Evolutionary conservation across 2,797 vertebrate genomes (phyloP), one percentile per base, ranked within the genome.

Genomic region (Microctenopoma steveboyesi): DNA sequence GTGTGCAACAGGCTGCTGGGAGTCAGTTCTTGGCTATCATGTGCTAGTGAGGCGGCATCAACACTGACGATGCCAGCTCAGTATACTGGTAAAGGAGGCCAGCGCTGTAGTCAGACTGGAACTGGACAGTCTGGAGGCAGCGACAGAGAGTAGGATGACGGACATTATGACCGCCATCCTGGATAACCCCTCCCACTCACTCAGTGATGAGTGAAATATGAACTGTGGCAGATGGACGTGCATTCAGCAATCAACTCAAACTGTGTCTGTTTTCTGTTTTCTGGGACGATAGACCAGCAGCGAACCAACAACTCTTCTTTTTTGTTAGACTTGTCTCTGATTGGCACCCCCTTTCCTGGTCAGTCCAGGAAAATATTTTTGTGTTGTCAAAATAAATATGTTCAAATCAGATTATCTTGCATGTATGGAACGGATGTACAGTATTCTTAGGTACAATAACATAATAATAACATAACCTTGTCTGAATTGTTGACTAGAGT

Each of bases 171-270:
- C 64, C 59, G 22, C 28, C 25, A 43, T 70, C 59, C 60, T 59
- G 45, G 54, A 76, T 69, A 58, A 81, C 65, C 27, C 77, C 69
- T 69, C 79, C 81, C 68, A 76, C 78, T 49, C 27, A 39, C 58
- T 59, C 39, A 7, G 33, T 65, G 78, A 80, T 70, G 65, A 81
- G 30, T 7, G 30, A 33, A 82, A 63, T 62, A 64, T 69, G 72
- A 33, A 82, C 65, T 62, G 66, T 69, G 72, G 70, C 85, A 87
- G 80, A 90, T 86, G 85, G 85, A 69, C 73, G 40, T 43, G n/a
- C 54, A 27, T 67, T 87, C 73, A 81, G 69, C 61, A 66, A 65
- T 75, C 69, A 65, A 55, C 76, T 73, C 76, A 22, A 22, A 22
- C 22, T 22, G 22, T 22, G 22, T 22, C 22, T 22, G 22, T 22